Conservation (phyloP, 2,797 vertebrate species). For the Ptychadena robeensis region DNA sequence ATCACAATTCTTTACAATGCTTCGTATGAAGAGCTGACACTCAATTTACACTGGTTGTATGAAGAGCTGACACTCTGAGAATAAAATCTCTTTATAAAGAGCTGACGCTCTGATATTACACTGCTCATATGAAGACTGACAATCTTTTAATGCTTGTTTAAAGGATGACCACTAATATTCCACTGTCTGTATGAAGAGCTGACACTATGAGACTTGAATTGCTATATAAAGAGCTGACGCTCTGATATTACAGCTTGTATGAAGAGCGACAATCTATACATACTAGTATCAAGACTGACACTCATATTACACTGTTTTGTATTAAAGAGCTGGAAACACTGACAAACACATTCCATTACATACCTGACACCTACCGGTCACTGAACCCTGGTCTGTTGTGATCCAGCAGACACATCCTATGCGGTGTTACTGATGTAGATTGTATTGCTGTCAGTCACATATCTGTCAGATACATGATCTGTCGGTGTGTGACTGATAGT, state of each 20-base stretch:
- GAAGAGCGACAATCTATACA: neutral
- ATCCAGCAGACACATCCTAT: too few relatives aligned
- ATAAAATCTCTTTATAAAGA: neutral
- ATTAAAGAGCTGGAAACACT: neutral
- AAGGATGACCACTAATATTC: neutral
- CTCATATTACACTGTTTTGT: neutral
- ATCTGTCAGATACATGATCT: too few relatives aligned
- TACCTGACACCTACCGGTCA: too few relatives aligned
- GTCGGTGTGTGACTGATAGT: too few relatives aligned
- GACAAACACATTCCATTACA: too few relatives aligned
- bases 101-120: conserved; percentile 14
- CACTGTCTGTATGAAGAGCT: neutral
- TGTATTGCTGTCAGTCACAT: too few relatives aligned
- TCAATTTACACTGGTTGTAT: neutral
- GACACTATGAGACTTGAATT: neutral
- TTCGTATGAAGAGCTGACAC: neutral
- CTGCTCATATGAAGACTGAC: neutral
- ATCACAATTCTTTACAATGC: neutral
- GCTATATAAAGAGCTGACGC: neutral
- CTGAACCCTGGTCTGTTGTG: too few relatives aligned
- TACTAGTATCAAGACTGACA: neutral
- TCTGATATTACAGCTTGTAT: neutral
- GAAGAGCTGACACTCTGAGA: neutral
- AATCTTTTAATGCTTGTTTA: neutral
- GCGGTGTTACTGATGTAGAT: too few relatives aligned